A percentile compares a stretch with the other conserved stretches of the same genome.
Conservation (phyloP, 2,888 invertebrate species). For the Serrognathus titanus region DNA sequence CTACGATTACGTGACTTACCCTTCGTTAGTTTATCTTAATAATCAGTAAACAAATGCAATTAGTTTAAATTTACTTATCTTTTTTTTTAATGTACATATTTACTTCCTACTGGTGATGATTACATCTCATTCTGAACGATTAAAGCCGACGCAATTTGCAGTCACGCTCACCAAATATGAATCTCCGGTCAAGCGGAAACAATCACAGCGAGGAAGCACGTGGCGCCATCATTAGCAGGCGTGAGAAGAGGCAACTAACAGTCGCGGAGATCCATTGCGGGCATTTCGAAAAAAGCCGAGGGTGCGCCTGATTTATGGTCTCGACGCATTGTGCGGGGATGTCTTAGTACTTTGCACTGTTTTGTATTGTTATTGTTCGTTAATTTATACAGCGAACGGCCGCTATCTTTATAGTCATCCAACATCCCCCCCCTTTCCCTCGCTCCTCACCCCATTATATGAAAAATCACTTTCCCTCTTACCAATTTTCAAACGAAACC, state of each 20-base stretch:
- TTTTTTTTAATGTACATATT: no score
- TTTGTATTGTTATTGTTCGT: slow-evolving; percentile 23
- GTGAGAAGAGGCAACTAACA: slow-evolving; percentile 41
- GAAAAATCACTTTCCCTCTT: no score
- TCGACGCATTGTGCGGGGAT: slow-evolving; percentile 9
- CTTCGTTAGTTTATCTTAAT: no score
- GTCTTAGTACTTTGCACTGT: slow-evolving; percentile 16
- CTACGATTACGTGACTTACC: no score
- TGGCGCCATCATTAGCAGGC: slow-evolving; percentile 49
- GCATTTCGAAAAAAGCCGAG: slow-evolving; percentile 14
- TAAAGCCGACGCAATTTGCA: slow-evolving; percentile 9
- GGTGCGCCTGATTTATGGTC: slow-evolving; percentile 22
- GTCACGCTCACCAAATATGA: slow-evolving; percentile 24
- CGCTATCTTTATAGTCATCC: slow-evolving; percentile 17
- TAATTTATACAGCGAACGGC: slow-evolving; percentile 21
- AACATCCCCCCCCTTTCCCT: not conserved
- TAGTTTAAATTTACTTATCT: no score
- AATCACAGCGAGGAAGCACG: slow-evolving; percentile 39
- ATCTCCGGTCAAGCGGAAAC: slow-evolving; percentile 43
- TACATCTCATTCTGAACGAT: no score
- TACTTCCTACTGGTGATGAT: no score
- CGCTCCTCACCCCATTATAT: no score
- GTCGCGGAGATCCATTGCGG: slow-evolving; percentile 16
- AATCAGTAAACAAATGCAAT: no score
- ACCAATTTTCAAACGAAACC: not conserved